Evolutionary conservation across 2,888 invertebrate species (phyloP), one percentile per base, ranked within the genome.

Genomic region (Vanessa cardui): DNA sequence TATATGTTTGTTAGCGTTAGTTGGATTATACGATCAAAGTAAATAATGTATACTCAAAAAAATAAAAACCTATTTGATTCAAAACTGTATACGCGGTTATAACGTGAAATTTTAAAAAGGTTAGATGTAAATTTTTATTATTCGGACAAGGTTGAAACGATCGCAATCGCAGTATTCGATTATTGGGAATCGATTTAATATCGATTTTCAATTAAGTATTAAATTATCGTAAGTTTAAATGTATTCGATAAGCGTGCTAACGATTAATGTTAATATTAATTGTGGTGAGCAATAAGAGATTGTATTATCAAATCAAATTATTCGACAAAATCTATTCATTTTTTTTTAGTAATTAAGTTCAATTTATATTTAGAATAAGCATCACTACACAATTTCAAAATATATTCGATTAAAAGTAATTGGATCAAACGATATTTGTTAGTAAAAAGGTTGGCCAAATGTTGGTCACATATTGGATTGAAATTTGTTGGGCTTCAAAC

Each of bases 111-210:
- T 78, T 78, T 78, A 75, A 78, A 70, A 74, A 72, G n/a, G 71
- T 73, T 78, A 80, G 77, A 73, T 77, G 76, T 81, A 80, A 81
- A 77, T 75, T 79, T 79, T 77, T 74, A 76, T 62, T 59, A 60
- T 26, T 58, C 39, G 18, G 39, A 18, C 46, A 64, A 16, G 31
- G 46, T 49, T 31, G 54, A 31, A 64, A 58, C 52, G 49, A 67
- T 62, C 64, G 39, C 21, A 31, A 54, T 20, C 39, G 71, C 70
- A 69, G 72, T 71, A 72, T 72, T 71, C 66, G 72, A 70, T 74
- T 73, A 70, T 65, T 67, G 50, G 47, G 61, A 64, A 50, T 72
- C 64, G 68, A 49, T 59, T 44, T 33, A 18, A 59, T 33, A 61
- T 62, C 61, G 66, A 56, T 62, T 66, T 31, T 54, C 56, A 47